Evolutionary conservation across 2,888 invertebrate genomes (phyloP), one percentile per base, ranked within the genome.

Genomic region (Leistus spinibarbis): DNA sequence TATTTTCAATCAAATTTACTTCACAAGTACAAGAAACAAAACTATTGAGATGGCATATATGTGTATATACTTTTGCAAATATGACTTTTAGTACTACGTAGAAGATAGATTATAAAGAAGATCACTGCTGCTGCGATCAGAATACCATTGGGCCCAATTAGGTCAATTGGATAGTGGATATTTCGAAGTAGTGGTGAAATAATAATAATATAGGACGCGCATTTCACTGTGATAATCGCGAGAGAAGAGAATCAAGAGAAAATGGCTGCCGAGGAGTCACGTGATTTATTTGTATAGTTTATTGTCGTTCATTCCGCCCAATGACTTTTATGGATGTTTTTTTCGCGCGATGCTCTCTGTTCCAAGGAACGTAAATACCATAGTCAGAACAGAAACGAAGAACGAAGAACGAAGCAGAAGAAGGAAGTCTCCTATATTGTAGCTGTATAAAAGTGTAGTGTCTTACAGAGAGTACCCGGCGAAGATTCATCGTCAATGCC

Each of bases 261-360:
- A 81, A 82, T 81, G 80, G 81, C 81, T 80, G 76, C 78, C n/a
- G n/a, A n/a, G n/a, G n/a, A 68, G 77, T 79, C 77, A 76, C 76
- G 80, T 83, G 82, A 82, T 83, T 82, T 83, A 83, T 83, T 81
- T 81, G 81, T 82, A 81, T 82, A 83, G 82, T 83, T 83, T 83
- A 83, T 83, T 83, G 82, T 81, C 82, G 82, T 83, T 82, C 82
- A 82, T 83, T 83, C 83, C 82, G 81, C 81, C 80, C 82, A 81
- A 82, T 82, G 82, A 82, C 82, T 83, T 83, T 83, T 83, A 83
- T 82, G 82, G 82, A 82, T 82, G 82, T 83, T 82, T 82, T 82
- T 80, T 82, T 78, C 79, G 78, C 54, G 27, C 16, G 53, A 22
- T 24, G 40, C 10, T 60, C 19, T 19, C 60, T 19, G 57, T 17